Percentiles rank a stretch among this genome's conserved stretches.
Evolutionary conservation across 2,113 vertebrate species (phyloP).

Genomic region (Peromyscus californicus): DNA sequence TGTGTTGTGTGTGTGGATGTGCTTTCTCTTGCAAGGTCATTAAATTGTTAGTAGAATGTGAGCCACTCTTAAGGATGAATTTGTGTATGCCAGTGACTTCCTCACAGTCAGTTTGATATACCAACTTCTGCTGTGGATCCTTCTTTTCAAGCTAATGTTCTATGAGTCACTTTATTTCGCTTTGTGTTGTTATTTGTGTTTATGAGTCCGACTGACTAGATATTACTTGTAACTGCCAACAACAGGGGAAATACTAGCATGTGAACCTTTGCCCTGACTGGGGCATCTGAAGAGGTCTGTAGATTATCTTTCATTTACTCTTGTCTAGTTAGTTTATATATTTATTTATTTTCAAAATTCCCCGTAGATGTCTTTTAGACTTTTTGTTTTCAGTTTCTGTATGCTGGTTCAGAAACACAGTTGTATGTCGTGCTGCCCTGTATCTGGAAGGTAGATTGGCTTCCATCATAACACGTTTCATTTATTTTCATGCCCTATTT

Average conservation of each 20-base stretch:
- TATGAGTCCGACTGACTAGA: not conserved
- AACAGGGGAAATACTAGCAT: not conserved
- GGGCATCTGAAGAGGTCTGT: not conserved
- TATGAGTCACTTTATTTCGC: not conserved
- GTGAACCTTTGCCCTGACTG: not conserved
- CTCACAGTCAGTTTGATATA: not conserved
- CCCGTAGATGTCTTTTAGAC: not conserved
- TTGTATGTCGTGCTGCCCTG: not conserved
- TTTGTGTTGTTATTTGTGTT: not conserved
- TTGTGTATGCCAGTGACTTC: not conserved
- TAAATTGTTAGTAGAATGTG: not conserved
- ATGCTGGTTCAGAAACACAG: not conserved
- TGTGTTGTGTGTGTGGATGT: not conserved
- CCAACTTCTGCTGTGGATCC: not conserved
- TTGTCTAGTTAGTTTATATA: not conserved
- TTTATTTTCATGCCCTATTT: slow-evolving; percentile 58
- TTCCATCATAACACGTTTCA: slow-evolving; percentile 34
- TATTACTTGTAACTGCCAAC: not conserved
- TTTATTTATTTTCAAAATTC: not conserved
- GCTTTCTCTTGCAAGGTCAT: not conserved
- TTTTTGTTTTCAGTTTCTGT: slow-evolving; percentile 14
- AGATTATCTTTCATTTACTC: not conserved
- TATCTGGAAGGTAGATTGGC: not conserved
- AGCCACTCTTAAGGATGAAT: not conserved
- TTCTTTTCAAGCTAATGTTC: slow-evolving; percentile 5